Evolutionary conservation across 2,888 invertebrate species (phyloP), one percentile per base, ranked within the genome.

Genomic region (Pycnomerus fuliginosus): DNA sequence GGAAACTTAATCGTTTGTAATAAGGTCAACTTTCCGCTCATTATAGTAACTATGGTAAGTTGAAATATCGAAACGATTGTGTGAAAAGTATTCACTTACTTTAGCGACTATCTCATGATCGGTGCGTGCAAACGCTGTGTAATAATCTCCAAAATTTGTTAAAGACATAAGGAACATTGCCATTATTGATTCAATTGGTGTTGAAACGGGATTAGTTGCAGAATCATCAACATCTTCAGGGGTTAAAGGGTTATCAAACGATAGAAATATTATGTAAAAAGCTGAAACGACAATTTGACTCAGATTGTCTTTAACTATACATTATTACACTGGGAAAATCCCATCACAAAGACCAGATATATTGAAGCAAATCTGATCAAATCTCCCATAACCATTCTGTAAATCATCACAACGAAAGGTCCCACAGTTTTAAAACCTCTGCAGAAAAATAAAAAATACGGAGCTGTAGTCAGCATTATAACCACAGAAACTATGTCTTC

Each of bases 391-490:
- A 98, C 90, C 94, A 99, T 98, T 53, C 96, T 83, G 74, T 98
- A 98, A 58, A 99, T 95, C 97, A 98, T 98, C 56, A 97, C 93
- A n/a, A 98, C 98, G 81, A 98, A 98, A 0, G 98, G 98, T 2
- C 98, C 98, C 1, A 98, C 96, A 0, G 96, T 93, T 73, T 95
- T 94, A 72, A 98, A 94, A 8, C 96, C 97, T 64, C 98, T 81
- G 76, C 96, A 98, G 72, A 97, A 99, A 75, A 97, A 98, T 36
- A 98, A 76, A 70, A 97, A 97, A 72, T 97, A 98, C 0, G 96
- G 94, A 0, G 96, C 91, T 0, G 96, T 97, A 7, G 93, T 91
- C 16, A 98, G 75, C 87, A 97, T 96, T 8, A 96, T 93, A 45
- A 93, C 80, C 1, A 97, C 89, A 1, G 93, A 91, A 1, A 96